A percentile compares a stretch with the other conserved stretches of the same genome.
Conservation (phyloP, 2,113 vertebrate species). For the Thryonomys swinderianus region DNA sequence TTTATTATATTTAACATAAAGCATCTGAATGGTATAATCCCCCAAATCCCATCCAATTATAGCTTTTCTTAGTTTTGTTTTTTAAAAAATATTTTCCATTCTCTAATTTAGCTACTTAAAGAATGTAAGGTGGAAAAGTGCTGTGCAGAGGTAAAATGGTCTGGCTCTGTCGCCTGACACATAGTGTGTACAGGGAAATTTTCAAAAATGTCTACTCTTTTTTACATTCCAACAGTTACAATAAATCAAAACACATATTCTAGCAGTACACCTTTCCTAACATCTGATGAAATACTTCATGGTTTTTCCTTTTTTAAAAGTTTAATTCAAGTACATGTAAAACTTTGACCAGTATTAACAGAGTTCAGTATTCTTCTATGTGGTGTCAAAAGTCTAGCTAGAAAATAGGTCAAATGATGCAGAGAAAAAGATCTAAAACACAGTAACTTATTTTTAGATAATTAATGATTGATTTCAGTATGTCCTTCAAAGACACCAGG, state of each 20-base stretch:
- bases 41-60: not conserved
- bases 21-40: not conserved
- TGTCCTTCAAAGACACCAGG: not conserved
- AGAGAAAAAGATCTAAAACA: not conserved
- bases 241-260: not conserved
- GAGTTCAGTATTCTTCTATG: not conserved
- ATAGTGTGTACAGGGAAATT: not conserved
- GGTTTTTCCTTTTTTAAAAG: not conserved
- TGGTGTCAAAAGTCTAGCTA: conserved; percentile 14
- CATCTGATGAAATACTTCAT: not conserved
- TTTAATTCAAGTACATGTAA: not conserved
- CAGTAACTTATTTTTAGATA: not conserved
- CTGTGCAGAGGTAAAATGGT: fast-evolving
- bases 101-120: not conserved
- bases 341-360: not conserved
- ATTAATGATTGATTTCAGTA: conserved; percentile 11
- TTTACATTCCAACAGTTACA: not conserved
- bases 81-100: not conserved
- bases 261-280: not conserved
- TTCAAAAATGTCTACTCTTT: not conserved
- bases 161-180: not conserved
- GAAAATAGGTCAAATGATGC: conserved; percentile 16
- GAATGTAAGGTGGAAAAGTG: not conserved
- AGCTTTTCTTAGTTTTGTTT: not conserved
- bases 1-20: conserved; percentile 26